Evolutionary conservation across 1,140 invertebrate genomes (phyloP).

Genomic region (Andrena cerasifolii): DNA sequence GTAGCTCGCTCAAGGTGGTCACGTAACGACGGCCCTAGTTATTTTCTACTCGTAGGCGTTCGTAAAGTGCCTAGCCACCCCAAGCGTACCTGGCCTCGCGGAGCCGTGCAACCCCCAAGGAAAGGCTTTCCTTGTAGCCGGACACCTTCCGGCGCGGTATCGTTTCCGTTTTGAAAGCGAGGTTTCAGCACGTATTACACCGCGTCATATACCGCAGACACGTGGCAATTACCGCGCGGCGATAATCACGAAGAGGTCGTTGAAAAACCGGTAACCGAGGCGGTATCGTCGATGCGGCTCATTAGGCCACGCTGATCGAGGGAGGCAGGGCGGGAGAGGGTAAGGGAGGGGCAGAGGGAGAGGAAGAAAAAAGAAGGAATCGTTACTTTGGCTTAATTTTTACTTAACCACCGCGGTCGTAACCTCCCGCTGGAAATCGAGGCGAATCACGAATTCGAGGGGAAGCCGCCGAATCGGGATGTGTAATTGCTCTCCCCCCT

Average conservation of each 20-base stretch:
- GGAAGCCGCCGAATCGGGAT: not conserved
- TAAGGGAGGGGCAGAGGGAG: not conserved
- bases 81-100: not conserved
- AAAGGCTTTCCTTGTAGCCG: slow-evolving; percentile 78
- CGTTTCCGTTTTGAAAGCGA: slow-evolving; percentile 79
- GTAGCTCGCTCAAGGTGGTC: slow-evolving; percentile 5
- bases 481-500: not conserved
- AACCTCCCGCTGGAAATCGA: not conserved
- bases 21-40: slow-evolving; percentile 22
- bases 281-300: slow-evolving; percentile 51
- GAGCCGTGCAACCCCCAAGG: slow-evolving; percentile 49
- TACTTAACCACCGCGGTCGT: not conserved
- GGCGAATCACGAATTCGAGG: not conserved
- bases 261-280: slow-evolving; percentile 53
- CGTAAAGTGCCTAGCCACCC: slow-evolving; percentile 13
- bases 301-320: slow-evolving; percentile 22
- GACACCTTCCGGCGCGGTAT: slow-evolving; percentile 79
- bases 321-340: not conserved
- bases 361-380: not conserved
- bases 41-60: slow-evolving; percentile 34
- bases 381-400: not conserved
- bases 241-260: slow-evolving; percentile 52
- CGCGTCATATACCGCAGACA: slow-evolving; percentile 46
- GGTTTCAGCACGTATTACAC: slow-evolving; percentile 51
- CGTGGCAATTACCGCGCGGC: slow-evolving; percentile 57